Conservation (phyloP, 2,797 vertebrate species). For the Petrocephalus schoutedeni region DNA sequence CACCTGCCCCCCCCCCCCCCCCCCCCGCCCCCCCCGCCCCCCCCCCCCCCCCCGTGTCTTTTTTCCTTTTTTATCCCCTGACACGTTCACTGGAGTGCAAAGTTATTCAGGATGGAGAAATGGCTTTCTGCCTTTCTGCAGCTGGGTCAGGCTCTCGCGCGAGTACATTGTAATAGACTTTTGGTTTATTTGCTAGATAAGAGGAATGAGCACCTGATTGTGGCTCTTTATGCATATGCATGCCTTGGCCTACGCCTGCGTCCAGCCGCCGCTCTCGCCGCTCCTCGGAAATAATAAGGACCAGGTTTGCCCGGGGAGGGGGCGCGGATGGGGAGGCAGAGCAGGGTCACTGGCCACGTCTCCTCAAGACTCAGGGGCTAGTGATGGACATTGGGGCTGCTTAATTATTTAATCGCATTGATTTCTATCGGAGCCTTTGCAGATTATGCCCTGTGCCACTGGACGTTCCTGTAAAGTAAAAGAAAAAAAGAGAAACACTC, state of each 20-base stretch:
- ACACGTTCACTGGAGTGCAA: constrained; percentile 71
- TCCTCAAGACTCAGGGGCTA: constrained; percentile 35
- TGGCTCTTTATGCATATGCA: constrained; percentile 46
- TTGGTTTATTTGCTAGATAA: constrained; percentile 68
- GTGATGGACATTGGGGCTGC: constrained; percentile 51
- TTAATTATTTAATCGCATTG: constrained; percentile 50
- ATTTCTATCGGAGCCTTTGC: neutral
- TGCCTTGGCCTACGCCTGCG: constrained; percentile 50
- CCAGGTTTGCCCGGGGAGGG: constrained; percentile 34
- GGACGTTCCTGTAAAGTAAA: constrained; percentile 19
- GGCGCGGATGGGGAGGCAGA: constrained; percentile 32
- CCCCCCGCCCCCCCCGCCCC: neutral
- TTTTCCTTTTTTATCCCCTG: constrained; percentile 49
- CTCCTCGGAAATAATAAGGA: constrained; percentile 23
- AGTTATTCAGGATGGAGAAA: constrained; percentile 67
- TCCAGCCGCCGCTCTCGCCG: constrained; percentile 35
- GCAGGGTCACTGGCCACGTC: constrained; percentile 23
- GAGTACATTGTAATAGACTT: constrained; percentile 61
- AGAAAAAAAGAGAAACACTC: neutral
- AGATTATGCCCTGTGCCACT: neutral
- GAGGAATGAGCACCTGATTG: constrained; percentile 34
- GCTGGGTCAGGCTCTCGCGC: constrained; percentile 65
- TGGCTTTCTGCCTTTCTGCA: constrained; percentile 59
- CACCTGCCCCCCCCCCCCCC: constrained; percentile 17
- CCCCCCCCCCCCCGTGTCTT: constrained; percentile 41